These are phyloP conservation scores for Haplochromis vanheusdeni DNA, from an alignment of 2,113 vertebrate species.

Conservation along the genomic window DNA sequence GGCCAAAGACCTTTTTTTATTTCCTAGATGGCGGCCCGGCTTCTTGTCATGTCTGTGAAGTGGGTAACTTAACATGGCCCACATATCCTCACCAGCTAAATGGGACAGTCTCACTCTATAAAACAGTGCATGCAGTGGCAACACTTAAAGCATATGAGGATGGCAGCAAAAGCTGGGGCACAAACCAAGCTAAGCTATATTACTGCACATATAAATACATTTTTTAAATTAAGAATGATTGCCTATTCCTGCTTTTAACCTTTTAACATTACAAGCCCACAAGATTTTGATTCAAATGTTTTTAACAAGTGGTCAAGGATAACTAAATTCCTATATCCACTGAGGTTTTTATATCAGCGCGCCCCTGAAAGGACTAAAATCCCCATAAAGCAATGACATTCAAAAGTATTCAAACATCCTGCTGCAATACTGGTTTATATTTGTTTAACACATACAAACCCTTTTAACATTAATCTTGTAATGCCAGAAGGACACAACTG, in stretches of 20 bases:
- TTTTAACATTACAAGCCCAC: not conserved
- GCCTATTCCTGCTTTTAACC: not conserved
- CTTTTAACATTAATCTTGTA: not conserved
- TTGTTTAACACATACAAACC: fast-evolving
- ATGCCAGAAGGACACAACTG: not conserved
- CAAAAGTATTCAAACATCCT: not conserved
- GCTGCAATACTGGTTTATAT: not conserved
- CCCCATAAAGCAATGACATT: not conserved
- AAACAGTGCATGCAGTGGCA: not conserved
- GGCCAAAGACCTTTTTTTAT: not conserved
- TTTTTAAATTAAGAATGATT: not conserved
- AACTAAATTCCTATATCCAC: not conserved
- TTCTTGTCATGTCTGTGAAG: not conserved
- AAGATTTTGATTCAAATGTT: not conserved
- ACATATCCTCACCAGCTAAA: slow-evolving; percentile 23
- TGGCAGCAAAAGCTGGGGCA: slow-evolving; percentile 26
- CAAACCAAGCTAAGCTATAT: not conserved
- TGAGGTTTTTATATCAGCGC: not conserved
- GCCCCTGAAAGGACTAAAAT: not conserved
- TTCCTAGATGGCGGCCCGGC: not conserved
- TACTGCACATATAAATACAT: slow-evolving; percentile 1
- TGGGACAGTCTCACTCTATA: not conserved
- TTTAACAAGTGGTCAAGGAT: not conserved
- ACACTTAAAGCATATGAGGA: not conserved
- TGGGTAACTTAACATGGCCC: not conserved